phyloP scores from a whole-genome alignment of 2,113 vertebrate species.

The crab-eating macaque (Macaca fascicularis) region T2T-MFA8v1.1 NC_088384.1:2181001-2181500 shows the following conservation, averaged over 20 bases:
- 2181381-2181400: too few relatives aligned
- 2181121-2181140: rapidly evolving
- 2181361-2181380: too few relatives aligned
- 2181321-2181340: too few relatives aligned
- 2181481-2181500: background rate
- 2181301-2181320: too few relatives aligned
- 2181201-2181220: background rate
- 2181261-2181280: rapidly evolving
- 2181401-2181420: too few relatives aligned
- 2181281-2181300: background rate
- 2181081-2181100: background rate
- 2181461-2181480: background rate
- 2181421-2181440: too few relatives aligned
- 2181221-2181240: background rate
- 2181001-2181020: background rate
- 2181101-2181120: background rate
- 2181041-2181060: background rate
- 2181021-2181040: background rate
- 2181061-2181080: background rate
- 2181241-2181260: rapidly evolving
- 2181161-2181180: background rate
- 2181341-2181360: too few relatives aligned
- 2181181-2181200: too few relatives aligned
- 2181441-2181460: too few relatives aligned
- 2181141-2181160: background rate